Base-by-base conservation (phyloP, 2,113 vertebrate species). In the Aphyosemion australe region DNA sequence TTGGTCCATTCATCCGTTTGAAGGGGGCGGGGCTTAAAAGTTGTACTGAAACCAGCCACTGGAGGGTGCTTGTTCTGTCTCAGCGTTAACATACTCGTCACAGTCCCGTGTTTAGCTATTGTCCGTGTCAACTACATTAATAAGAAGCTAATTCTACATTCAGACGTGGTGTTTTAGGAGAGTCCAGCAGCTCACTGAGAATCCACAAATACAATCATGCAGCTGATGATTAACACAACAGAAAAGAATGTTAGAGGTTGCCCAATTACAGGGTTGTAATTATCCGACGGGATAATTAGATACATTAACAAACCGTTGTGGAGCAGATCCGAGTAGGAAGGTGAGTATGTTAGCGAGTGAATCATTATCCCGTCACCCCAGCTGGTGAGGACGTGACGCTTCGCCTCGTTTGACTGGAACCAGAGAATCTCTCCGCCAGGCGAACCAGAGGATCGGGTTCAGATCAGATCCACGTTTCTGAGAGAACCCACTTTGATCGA, bases 331-430 rank as follows among this genome's bases (percentile, higher is more conserved):
- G 77, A 78, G 81, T 60, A 73, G 66, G 82, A 82, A 79, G 76
- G 66, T 71, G 77, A 85, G 65, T 13, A 76, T 72, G 78, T 84
- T 66, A 52, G 74, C 32, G 15, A 45, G 32, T 86, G 81, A 85
- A 65, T 88, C 85, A 86, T 68, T 18, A 39, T 68, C 73, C 75
- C 61, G 16, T 80, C 81, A 53, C 81, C 78, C 75, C 87, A 84
- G 85, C 74, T 85, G 85, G 82, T 70, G 69, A 76, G 78, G 84
- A 88, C 58, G 72, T 81, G 73, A 87, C 87, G 83, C 80, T 65
- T 68, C 31, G 65, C 64, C 61, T 74, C 71, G 78, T 70, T 52
- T 74, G 19, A 76, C 64, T 70, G 45, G 49, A 72, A 79, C 50
- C 65, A 71, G 72, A 79, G 74, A 79, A 32, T 49, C 65, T 76